phyloP scores from a whole-genome alignment of 1,140 invertebrate genomes.

The Brachionus asplanchnoidis region DNA sequence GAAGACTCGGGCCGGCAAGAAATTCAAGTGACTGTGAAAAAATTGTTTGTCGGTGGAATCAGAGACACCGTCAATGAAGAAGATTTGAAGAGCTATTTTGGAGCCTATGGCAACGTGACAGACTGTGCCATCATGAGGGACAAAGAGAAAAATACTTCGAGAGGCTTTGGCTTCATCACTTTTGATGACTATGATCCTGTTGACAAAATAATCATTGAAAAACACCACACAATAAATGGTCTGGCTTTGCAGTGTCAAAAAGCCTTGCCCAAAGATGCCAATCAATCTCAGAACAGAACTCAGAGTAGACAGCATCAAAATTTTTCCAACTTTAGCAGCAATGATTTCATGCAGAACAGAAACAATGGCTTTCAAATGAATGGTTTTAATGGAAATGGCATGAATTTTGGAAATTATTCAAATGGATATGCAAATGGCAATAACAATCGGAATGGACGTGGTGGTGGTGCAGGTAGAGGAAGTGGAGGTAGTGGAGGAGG shows the following conservation, averaged over 20 bases:
- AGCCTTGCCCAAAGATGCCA: constrained; percentile 57
- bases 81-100: constrained; percentile 76
- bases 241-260: constrained; percentile 60
- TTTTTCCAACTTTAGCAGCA: background rate
- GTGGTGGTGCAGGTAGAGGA: background rate
- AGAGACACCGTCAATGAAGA: constrained; percentile 56
- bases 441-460: background rate
- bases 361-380: background rate
- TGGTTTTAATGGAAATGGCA: background rate
- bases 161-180: constrained; percentile 88
- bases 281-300: constrained; percentile 44
- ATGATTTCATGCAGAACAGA: background rate
- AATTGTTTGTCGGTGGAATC: constrained; percentile 85
- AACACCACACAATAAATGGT: constrained; percentile 56
- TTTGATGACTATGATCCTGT: constrained; percentile 68
- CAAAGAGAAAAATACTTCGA: constrained; percentile 75
- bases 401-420: background rate
- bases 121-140: constrained; percentile 66
- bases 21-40: constrained; percentile 86
- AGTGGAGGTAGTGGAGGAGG: background rate
- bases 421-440: constrained; percentile 61
- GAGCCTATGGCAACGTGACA: constrained; percentile 66
- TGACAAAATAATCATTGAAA: constrained; percentile 50
- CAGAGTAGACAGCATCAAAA: background rate
- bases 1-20: constrained; percentile 82